Percentiles rank a stretch among this genome's conserved stretches.
These are phyloP conservation scores for Gila robusta DNA, from an alignment of 2,797 vertebrate species.

Conservation along the genomic window DNA sequence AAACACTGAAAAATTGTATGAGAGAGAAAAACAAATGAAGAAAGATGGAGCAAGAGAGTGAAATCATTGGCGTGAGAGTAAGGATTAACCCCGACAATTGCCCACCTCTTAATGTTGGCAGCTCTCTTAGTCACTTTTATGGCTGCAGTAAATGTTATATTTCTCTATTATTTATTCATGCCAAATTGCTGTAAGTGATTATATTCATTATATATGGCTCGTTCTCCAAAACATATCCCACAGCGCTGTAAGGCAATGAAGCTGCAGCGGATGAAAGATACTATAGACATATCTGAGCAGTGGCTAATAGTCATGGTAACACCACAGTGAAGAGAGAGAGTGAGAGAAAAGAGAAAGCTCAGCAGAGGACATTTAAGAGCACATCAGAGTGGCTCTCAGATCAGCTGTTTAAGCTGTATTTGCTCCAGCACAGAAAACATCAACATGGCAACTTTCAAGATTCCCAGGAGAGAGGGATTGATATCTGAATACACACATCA, in stretches of 20 bases:
- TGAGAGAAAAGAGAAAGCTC: constrained; percentile 24
- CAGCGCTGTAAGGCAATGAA: background rate
- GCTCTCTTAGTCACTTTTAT: constrained; percentile 57
- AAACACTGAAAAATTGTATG: constrained; percentile 6
- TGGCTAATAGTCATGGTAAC: constrained; percentile 67
- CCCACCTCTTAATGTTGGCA: background rate
- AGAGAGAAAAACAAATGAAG: background rate
- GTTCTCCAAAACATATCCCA: constrained; percentile 1
- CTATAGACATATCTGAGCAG: constrained; percentile 66
- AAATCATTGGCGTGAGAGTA: background rate
- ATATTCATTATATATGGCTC: constrained; percentile 41
- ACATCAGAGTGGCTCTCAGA: background rate
- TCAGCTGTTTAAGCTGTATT: background rate
- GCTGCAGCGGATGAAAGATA: constrained; percentile 45
- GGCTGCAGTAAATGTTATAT: constrained; percentile 64
- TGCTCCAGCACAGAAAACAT: constrained; percentile 53
- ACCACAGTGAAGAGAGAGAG: constrained; percentile 58
- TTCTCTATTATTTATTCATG: constrained; percentile 63
- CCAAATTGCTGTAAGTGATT: constrained; percentile 32
- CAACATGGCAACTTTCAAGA: constrained; percentile 45
- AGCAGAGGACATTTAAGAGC: constrained; percentile 13
- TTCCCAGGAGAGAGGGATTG: constrained; percentile 22
- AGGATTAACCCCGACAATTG: background rate
- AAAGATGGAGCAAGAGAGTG: constrained; percentile 35
- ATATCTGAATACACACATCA: constrained; percentile 21